Conservation (phyloP, 2,888 invertebrate genomes). For the Ornithoptera alexandrae region DNA sequence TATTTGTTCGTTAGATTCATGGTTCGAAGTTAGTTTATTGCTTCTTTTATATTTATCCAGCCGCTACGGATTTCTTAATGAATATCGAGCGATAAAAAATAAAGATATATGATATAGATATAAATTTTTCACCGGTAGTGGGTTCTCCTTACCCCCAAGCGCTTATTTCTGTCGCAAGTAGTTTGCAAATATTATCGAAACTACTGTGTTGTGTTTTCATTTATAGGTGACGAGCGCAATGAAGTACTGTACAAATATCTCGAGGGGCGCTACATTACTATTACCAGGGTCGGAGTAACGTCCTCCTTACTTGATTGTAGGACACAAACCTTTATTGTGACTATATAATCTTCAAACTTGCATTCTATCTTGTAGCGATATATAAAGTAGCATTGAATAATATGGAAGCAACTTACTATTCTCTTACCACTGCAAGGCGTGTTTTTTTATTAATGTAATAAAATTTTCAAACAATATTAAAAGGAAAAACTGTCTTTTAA, state of each 20-base stretch:
- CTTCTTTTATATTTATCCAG: conserved; percentile 8
- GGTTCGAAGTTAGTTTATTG: conserved; percentile 12
- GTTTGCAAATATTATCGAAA: conserved; percentile 2
- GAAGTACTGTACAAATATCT: not conserved
- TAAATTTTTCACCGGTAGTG: not conserved
- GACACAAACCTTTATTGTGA: not conserved
- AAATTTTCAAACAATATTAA: no score
- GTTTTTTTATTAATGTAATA: no score
- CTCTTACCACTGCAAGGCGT: no score
- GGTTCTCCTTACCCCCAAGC: not conserved
- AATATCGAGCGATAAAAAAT: not conserved
- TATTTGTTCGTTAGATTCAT: conserved; percentile 14
- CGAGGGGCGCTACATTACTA: not conserved
- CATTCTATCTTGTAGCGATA: no score
- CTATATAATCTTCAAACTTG: no score
- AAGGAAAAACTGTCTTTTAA: no score
- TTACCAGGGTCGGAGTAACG: not conserved
- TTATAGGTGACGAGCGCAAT: not conserved
- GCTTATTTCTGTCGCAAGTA: not conserved
- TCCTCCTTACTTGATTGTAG: not conserved
- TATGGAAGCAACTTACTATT: no score
- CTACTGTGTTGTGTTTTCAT: not conserved
- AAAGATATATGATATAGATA: not conserved
- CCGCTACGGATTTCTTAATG: conserved; percentile 1
- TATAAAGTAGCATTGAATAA: no score